Conservation (phyloP, 2,113 vertebrate genomes). For the Alces alces region DNA sequence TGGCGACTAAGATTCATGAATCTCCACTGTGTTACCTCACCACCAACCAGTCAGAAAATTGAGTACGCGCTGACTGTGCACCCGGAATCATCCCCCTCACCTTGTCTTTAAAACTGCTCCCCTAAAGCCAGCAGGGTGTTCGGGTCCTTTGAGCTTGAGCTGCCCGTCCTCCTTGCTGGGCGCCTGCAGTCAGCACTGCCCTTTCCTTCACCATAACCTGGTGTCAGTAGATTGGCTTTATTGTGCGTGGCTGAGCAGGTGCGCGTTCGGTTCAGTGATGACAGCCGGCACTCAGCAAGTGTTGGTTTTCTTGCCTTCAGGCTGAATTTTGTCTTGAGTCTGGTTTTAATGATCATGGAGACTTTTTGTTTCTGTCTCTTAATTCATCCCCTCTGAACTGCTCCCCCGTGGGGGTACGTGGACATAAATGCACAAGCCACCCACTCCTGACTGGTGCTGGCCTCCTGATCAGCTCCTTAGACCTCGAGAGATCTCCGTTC, state of each 20-base stretch:
- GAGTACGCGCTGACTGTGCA: fast-evolving
- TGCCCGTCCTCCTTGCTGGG: background rate
- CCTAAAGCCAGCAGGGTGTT: background rate
- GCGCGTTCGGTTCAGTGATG: background rate
- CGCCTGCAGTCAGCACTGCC: background rate
- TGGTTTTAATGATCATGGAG: background rate
- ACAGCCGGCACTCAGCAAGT: fast-evolving
- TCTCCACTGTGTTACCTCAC: background rate
- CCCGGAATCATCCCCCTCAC: too few species aligned
- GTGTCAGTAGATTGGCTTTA: background rate
- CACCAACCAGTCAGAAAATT: background rate
- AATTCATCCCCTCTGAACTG: background rate
- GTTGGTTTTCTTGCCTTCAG: too few species aligned
- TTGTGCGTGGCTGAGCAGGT: background rate
- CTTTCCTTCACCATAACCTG: background rate
- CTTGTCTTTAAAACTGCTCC: background rate
- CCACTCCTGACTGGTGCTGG: fast-evolving
- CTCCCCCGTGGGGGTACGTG: fast-evolving
- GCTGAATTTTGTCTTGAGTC: fast-evolving
- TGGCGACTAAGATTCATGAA: background rate
- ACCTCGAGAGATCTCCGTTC: fast-evolving
- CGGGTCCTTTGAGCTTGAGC: background rate
- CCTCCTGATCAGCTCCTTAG: fast-evolving
- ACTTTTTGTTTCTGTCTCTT: background rate
- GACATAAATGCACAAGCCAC: fast-evolving